Evolutionary conservation across 2,888 invertebrate genomes (phyloP).

Genomic region (Mystacides longicornis): DNA sequence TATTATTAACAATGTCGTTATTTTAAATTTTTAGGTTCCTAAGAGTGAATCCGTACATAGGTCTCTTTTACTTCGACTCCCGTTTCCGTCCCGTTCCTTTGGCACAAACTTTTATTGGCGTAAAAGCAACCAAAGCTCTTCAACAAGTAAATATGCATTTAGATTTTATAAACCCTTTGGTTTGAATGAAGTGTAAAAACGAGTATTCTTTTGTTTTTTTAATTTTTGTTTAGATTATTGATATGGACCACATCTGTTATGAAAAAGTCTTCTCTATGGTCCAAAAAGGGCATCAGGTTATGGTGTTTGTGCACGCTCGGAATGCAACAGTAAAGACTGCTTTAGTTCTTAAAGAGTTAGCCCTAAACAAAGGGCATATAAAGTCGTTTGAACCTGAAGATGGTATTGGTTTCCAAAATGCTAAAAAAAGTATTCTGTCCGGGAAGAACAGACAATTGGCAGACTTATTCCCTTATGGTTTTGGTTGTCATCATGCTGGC

Average conservation of each 20-base stretch:
- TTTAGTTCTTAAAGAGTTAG: slow-evolving; percentile 72
- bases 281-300: slow-evolving; percentile 86
- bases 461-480: slow-evolving; percentile 79
- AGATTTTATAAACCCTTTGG: too few relatives aligned
- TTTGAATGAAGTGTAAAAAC: too few relatives aligned
- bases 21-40: too few relatives aligned
- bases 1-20: too few relatives aligned
- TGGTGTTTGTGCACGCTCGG: slow-evolving; percentile 98
- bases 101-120: slow-evolving; percentile 83
- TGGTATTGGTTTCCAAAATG: slow-evolving; percentile 55
- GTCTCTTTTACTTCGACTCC: slow-evolving; percentile 90
- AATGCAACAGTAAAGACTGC: slow-evolving; percentile 93
- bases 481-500: slow-evolving; percentile 96
- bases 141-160: slow-evolving; percentile 35
- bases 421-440: slow-evolving; percentile 60
- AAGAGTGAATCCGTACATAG: slow-evolving; percentile 84
- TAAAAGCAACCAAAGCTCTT: slow-evolving; percentile 58
- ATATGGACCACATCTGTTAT: slow-evolving; percentile 90
- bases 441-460: slow-evolving; percentile 75
- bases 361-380: slow-evolving; percentile 65
- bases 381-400: slow-evolving; percentile 63
- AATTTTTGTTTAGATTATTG: slow-evolving; percentile 52
- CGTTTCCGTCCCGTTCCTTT: slow-evolving; percentile 94
- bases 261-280: slow-evolving; percentile 85
- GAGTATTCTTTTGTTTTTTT: too few relatives aligned